These are phyloP conservation scores for Chaunax sp. DNA, from an alignment of 2,797 vertebrate species.

Conservation along the genomic window DNA sequence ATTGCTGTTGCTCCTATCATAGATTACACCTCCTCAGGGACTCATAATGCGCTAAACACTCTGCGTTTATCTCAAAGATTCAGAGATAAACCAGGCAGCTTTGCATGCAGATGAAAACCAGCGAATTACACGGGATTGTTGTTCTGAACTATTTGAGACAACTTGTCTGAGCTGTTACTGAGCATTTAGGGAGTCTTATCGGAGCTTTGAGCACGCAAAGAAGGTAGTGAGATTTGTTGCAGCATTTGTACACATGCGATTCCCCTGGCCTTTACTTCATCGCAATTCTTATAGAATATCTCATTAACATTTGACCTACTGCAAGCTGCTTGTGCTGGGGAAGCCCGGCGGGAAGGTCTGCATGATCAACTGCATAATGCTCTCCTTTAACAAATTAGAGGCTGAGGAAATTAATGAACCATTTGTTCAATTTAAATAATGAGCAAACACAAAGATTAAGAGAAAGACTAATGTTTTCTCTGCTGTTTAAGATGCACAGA, in stretches of 20 bases:
- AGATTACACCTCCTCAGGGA: slow-evolving; percentile 72
- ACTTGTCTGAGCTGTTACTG: slow-evolving; percentile 23
- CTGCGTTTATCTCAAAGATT: slow-evolving; percentile 66
- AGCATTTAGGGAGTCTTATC: slow-evolving; percentile 20
- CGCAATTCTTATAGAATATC: slow-evolving; percentile 50
- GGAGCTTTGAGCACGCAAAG: slow-evolving; percentile 19
- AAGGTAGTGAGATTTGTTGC: neutral
- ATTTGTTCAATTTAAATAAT: slow-evolving; percentile 63
- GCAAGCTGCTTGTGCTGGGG: slow-evolving; percentile 46
- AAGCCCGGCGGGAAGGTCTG: slow-evolving; percentile 46
- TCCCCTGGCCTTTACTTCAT: slow-evolving; percentile 23
- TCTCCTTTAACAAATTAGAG: slow-evolving; percentile 68
- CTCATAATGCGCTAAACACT: slow-evolving; percentile 59
- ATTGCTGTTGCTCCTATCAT: slow-evolving; percentile 58
- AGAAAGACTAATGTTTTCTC: slow-evolving; percentile 8
- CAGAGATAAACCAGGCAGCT: slow-evolving; percentile 64
- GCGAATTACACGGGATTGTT: slow-evolving; percentile 33
- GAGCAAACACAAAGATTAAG: slow-evolving; percentile 10
- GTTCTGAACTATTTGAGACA: slow-evolving; percentile 31
- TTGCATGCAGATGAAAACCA: slow-evolving; percentile 62
- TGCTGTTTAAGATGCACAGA: slow-evolving; percentile 16
- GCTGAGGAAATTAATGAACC: slow-evolving; percentile 54
- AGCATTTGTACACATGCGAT: slow-evolving; percentile 10
- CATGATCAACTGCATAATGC: slow-evolving; percentile 50
- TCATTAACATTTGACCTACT: slow-evolving; percentile 67